phyloP scores from a whole-genome alignment of 2,888 invertebrate genomes.

The Syrphus vitripennis region DNA sequence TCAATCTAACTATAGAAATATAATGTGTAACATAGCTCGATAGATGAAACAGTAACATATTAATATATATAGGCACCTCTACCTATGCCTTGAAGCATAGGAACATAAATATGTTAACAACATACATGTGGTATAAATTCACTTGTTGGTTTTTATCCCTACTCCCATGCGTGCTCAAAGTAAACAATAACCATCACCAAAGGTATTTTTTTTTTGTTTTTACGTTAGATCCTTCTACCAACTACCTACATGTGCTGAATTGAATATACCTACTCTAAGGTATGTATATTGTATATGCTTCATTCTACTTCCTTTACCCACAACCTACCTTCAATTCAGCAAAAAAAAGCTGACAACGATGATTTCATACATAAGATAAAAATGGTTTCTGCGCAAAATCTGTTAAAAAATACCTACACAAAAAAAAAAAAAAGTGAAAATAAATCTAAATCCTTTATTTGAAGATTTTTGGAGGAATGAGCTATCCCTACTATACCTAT shows the following conservation, averaged over 20 bases:
- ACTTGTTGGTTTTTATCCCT: constrained; percentile 67
- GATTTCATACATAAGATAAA: constrained; percentile 47
- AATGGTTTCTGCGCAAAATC: constrained; percentile 50
- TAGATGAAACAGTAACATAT: background rate
- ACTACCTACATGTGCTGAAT: constrained; percentile 6
- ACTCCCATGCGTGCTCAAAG: constrained; percentile 51
- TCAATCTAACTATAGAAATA: constrained; percentile 48
- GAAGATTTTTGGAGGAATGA: background rate
- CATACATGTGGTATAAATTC: constrained; percentile 44
- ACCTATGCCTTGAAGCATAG: background rate
- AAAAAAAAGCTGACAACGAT: constrained; percentile 29
- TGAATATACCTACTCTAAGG: background rate
- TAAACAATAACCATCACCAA: constrained; percentile 54
- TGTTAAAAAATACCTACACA: background rate
- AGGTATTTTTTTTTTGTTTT: constrained; percentile 42
- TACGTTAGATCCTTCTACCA: constrained; percentile 1
- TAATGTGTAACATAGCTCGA: constrained; percentile 37
- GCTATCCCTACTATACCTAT: background rate
- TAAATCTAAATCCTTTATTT: background rate
- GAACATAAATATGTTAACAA: background rate
- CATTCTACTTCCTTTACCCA: background rate
- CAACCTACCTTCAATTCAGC: background rate
- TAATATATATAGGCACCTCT: background rate
- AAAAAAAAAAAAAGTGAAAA: background rate
- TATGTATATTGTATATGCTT: too few species aligned